Evolutionary conservation across 2,797 vertebrate species (phyloP), one percentile per base, ranked within the genome.

Genomic region (Mormyrops attenuatus): DNA sequence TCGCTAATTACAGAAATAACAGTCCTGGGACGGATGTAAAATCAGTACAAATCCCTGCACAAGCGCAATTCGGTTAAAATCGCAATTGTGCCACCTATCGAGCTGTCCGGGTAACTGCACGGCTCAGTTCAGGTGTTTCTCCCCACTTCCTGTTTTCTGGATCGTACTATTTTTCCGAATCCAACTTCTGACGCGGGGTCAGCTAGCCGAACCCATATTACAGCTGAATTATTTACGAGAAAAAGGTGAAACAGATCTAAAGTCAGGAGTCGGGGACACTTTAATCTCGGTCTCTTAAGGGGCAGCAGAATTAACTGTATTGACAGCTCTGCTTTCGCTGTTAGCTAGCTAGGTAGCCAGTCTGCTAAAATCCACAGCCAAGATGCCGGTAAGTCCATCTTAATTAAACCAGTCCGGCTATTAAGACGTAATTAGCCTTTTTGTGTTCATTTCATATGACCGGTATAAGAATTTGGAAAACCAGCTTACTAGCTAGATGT

Each of bases 71-170:
- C 15, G 30, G 30, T 73, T 38, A 73, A 73, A 73, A 17, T 73
- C 34, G 66, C 66, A 17, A n/a, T 60, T 1, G 5, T 34, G 86
- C 86, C 86, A 52, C 86, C 86, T 60, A 41, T 20, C 26, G 86
- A 9, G 13, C 52, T 9, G 30, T 9, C 34, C 7, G 53, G 34
- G 53, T 41, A 57, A 38, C 34, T 57, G 26, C 53, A n/a, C 86
- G 53, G 15, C 17, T 22, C 47, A 26, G 17, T 22, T 30, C 49
- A 85, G 22, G 82, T 85, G 44, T 52, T 20, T 57, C 53, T 60
- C 17, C 53, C 26, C 53, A 87, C 86, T 87, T 87, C 86, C 86
- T 20, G 86, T 41, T 87, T 60, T 57, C 8, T 53, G n/a, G 82
- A 52, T 85, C 17, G 20, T 20, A 22, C 50, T 13, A 13, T 26